These are phyloP conservation scores for Euwallacea fornicatus DNA, from an alignment of 1,140 invertebrate species.

Conservation along the genomic window DNA sequence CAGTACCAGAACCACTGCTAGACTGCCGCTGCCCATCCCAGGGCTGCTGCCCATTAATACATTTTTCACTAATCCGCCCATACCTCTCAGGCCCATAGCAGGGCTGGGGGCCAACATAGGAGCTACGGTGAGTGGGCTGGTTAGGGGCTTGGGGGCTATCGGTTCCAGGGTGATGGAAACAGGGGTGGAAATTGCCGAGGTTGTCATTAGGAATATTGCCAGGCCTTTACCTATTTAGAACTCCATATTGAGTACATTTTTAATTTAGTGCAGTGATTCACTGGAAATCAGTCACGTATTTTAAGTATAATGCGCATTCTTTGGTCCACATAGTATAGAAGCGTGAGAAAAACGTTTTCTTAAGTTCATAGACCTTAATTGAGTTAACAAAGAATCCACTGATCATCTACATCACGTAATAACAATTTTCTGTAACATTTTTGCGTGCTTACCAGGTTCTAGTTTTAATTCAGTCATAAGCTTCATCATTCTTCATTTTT, in stretches of 20 bases:
- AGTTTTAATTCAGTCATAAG: neutral
- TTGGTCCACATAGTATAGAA: no score
- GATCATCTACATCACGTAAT: no score
- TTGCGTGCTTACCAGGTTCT: no score
- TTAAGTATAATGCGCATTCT: no score
- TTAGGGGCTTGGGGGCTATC: constrained; percentile 42
- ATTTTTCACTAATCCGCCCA: constrained; percentile 38
- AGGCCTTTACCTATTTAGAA: constrained; percentile 17
- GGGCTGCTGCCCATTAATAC: constrained; percentile 22
- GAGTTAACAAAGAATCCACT: no score
- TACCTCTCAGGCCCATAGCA: constrained; percentile 27
- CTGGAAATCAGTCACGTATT: no score
- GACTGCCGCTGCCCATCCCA: constrained; percentile 13
- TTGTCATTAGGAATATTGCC: constrained; percentile 40
- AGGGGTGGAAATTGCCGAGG: constrained; percentile 47
- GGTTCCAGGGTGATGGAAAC: constrained; percentile 47
- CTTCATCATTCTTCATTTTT: neutral
- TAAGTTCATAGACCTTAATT: no score
- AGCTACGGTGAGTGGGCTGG: constrained; percentile 41
- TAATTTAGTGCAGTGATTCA: no score
- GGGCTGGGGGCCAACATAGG: constrained; percentile 41
- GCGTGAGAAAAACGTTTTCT: no score
- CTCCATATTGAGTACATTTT: no score
- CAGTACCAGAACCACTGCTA: constrained; percentile 13
- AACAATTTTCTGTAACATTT: no score